phyloP scores from a whole-genome alignment of 2,888 invertebrate species.

The Pseudococcus viburni region DNA sequence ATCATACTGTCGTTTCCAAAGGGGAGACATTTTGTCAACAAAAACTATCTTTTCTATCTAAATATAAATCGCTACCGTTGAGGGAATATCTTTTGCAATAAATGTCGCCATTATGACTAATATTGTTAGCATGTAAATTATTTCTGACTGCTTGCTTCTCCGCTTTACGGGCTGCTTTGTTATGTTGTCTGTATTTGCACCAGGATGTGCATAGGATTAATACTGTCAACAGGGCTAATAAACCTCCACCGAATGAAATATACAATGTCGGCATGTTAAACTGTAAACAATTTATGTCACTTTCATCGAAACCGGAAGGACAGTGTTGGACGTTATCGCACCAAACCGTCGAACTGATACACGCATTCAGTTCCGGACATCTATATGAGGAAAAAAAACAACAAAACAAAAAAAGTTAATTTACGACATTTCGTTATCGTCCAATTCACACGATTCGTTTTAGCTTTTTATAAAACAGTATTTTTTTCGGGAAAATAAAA shows the following conservation, averaged over 20 bases:
- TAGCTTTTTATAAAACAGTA: not conserved
- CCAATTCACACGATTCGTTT: constrained; percentile 17
- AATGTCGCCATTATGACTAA: constrained; percentile 60
- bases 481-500: not conserved
- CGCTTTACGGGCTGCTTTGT: constrained; percentile 68
- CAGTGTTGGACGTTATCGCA: constrained; percentile 86
- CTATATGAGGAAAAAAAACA: constrained; percentile 71
- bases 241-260: constrained; percentile 78
- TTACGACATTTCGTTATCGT: constrained; percentile 11
- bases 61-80: constrained; percentile 70
- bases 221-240: constrained; percentile 76
- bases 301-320: constrained; percentile 86
- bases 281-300: constrained; percentile 82
- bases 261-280: constrained; percentile 79
- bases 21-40: constrained; percentile 76
- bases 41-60: constrained; percentile 80
- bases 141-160: constrained; percentile 59
- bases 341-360: constrained; percentile 84
- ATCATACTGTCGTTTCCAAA: constrained; percentile 64
- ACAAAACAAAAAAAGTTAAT: not conserved
- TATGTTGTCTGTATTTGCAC: constrained; percentile 66
- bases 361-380: constrained; percentile 86
- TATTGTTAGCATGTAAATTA: constrained; percentile 54
- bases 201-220: constrained; percentile 77
- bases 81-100: constrained; percentile 64